Conservation (phyloP, 2,888 invertebrate species). For the Cheilosia grossa region DNA sequence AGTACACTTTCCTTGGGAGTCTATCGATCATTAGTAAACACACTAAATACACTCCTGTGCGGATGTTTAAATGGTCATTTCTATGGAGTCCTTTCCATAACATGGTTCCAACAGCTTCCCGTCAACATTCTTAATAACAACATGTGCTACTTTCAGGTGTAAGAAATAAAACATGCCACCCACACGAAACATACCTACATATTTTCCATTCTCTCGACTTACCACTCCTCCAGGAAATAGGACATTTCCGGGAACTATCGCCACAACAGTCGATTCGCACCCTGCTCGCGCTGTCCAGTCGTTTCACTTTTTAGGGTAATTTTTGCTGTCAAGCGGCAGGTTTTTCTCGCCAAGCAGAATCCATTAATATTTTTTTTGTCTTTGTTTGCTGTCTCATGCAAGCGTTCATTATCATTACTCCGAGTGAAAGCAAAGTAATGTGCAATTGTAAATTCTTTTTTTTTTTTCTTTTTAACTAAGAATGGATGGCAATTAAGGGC, state of each 20-base stretch:
- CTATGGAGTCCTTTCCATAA: too few relatives aligned
- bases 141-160: too few relatives aligned
- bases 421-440: constrained; percentile 54
- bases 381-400: constrained; percentile 48
- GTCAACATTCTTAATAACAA: too few relatives aligned
- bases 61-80: too few relatives aligned
- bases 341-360: constrained; percentile 22
- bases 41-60: too few relatives aligned
- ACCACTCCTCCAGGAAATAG: background rate
- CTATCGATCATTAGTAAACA: too few relatives aligned
- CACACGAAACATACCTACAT: too few relatives aligned
- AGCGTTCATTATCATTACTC: constrained; percentile 62
- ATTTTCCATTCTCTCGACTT: too few relatives aligned
- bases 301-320: background rate
- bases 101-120: too few relatives aligned
- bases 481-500: constrained; percentile 44
- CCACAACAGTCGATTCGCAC: constrained; percentile 39
- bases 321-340: background rate
- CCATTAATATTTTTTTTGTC: constrained; percentile 51
- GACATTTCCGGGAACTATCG: constrained; percentile 5
- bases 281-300: constrained; percentile 9
- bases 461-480: constrained; percentile 22
- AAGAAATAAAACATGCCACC: too few relatives aligned
- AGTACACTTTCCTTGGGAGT: too few relatives aligned
- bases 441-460: constrained; percentile 19